Percentiles rank a stretch among this genome's conserved stretches.
These are phyloP conservation scores for Mamestra configurata DNA, from an alignment of 1,140 invertebrate species.

Conservation along the genomic window DNA sequence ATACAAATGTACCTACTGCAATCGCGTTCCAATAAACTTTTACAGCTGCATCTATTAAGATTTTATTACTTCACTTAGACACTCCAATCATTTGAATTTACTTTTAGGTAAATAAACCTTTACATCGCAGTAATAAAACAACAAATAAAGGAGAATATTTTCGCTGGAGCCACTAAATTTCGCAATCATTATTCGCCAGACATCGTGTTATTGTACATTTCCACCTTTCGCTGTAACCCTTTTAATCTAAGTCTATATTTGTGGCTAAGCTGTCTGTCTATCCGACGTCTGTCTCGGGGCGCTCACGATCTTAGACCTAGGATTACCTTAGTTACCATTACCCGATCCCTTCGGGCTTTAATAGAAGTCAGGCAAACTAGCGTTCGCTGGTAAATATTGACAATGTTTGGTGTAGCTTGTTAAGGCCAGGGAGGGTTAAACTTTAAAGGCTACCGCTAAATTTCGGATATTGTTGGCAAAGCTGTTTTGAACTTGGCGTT, in stretches of 20 bases:
- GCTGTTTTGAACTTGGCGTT: background rate
- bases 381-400: constrained; percentile 37
- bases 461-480: background rate
- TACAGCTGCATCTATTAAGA: background rate
- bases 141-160: background rate
- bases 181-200: background rate
- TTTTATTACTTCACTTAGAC: constrained; percentile 34
- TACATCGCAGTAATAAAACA: background rate
- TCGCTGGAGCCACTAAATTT: background rate
- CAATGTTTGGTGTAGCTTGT: background rate
- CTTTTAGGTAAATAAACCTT: constrained; percentile 5
- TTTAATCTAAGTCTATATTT: constrained; percentile 34
- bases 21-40: constrained; percentile 22
- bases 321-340: constrained; percentile 50
- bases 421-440: background rate
- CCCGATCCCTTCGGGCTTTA: constrained; percentile 33
- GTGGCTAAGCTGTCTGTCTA: constrained; percentile 35
- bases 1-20: background rate
- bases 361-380: background rate
- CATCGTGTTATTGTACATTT: background rate
- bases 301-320: constrained; percentile 49
- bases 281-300: constrained; percentile 34
- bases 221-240: constrained; percentile 17
- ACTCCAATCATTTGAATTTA: constrained; percentile 12
- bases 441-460: constrained; percentile 2